Evolutionary conservation across 2,888 invertebrate species (phyloP), one percentile per base, ranked within the genome.

Genomic region (Andrena hattorfiana): DNA sequence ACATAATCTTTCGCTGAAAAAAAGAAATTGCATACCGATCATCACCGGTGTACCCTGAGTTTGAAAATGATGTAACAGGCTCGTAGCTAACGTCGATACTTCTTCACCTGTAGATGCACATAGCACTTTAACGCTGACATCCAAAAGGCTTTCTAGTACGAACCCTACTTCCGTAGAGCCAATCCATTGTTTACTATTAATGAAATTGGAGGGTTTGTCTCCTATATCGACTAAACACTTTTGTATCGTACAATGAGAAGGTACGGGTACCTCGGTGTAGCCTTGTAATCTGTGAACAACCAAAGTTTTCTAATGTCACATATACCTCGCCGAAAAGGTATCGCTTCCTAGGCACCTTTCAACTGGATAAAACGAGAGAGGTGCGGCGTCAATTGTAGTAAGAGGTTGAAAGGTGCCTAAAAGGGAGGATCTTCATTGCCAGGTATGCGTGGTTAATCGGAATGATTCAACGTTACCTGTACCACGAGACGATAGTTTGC

Each of bases 401-500:
- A 4, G 4, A 16, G 4, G 16, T 42, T 42, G 42, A 42, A 5
- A 42, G 42, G 16, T 16, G 16, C 42, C 16, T 16, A 16, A 1
- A 2, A 26, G 2, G 32, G 8, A 32, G 13, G 42, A 42, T 13
- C 42, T 42, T 13, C 0, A 2, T 3, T 42, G 42, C 3, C 42
- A 13, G 42, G 13, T 42, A 10, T 42, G 13, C 42, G 42, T 42
- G 42, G 42, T 13, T 13, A 13, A 13, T 63, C 5, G 54, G 2
- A 32, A n/a, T 75, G 6, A 42, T 42, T 42, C 1, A 59, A 74
- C 59, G 91, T 93, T 93, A 95, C 95, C 96, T 96, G 93, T 98
- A 99, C 99, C 99, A 99, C 0, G 99, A 99, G 86, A 98, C 96
- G 84, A 99, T 95, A 0, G 99, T 99, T 95, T 99, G 99, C 91